Conservation (phyloP, 1,140 invertebrate species). For the Goniozus legneri region DNA sequence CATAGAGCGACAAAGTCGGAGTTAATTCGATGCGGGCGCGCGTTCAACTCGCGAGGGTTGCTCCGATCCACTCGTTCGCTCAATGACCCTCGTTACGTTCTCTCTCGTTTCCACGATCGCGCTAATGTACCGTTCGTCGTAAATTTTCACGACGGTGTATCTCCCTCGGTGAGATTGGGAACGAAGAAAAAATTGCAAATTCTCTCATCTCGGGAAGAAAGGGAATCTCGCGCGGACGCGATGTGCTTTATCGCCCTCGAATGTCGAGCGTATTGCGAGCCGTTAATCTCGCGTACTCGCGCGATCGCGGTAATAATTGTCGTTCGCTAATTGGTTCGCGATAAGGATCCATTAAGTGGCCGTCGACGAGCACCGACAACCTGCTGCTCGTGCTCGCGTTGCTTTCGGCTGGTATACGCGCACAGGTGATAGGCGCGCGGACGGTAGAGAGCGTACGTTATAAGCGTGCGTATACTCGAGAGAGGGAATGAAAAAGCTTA, state of each 20-base stretch:
- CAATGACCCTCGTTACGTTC: background rate
- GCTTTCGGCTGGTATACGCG: background rate
- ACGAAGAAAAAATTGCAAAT: too few species aligned
- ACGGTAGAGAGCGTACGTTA: constrained; percentile 21
- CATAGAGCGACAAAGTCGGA: constrained; percentile 13
- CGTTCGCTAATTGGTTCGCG: constrained; percentile 11
- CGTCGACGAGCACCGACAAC: constrained; percentile 7
- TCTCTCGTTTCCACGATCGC: background rate
- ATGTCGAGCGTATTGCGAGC: background rate
- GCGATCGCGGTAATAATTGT: constrained; percentile 8
- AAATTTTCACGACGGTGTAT: too few species aligned
- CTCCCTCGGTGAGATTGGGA: too few species aligned
- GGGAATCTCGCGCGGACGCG: background rate
- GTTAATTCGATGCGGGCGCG: constrained; percentile 18
- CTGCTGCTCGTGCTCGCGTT: constrained; percentile 21
- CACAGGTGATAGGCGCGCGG: constrained; percentile 11
- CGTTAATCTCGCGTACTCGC: constrained; percentile 1
- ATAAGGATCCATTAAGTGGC: constrained; percentile 17
- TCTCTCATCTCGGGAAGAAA: background rate
- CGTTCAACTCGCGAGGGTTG: background rate
- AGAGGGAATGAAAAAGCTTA: constrained; percentile 49
- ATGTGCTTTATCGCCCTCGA: background rate
- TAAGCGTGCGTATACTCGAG: constrained; percentile 29
- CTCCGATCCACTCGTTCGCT: constrained; percentile 12
- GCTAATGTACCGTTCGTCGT: too few species aligned